Percentiles rank a stretch among this genome's conserved stretches.
Evolutionary conservation across 2,888 invertebrate genomes (phyloP).

Genomic region (Drosophila ustulata): DNA sequence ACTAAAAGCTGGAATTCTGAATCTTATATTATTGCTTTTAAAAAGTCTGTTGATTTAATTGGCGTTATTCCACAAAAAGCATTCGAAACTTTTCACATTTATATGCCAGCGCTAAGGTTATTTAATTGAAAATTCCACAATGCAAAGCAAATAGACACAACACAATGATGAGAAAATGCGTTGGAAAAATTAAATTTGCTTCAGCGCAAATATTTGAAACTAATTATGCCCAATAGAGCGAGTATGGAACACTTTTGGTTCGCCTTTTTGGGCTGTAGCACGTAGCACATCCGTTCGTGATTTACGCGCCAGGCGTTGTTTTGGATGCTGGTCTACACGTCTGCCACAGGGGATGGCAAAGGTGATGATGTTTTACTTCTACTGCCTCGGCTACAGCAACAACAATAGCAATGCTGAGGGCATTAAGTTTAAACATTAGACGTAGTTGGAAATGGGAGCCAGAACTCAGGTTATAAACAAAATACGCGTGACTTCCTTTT

Average conservation of each 20-base stretch:
- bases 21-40: not conserved
- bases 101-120: conserved; percentile 14
- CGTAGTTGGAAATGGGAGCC: conserved; percentile 40
- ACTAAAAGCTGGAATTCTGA: not conserved
- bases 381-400: conserved; percentile 22
- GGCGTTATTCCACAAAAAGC: not conserved
- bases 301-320: conserved; percentile 53
- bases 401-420: conserved; percentile 27
- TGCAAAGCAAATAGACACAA: conserved; percentile 24
- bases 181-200: conserved; percentile 69
- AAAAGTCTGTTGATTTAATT: conserved; percentile 9
- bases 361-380: conserved; percentile 22
- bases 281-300: conserved; percentile 71
- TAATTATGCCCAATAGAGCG: conserved; percentile 79
- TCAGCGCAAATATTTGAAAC: conserved; percentile 75
- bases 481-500: conserved; percentile 81
- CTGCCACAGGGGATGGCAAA: conserved; percentile 34
- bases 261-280: conserved; percentile 35
- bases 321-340: conserved; percentile 27
- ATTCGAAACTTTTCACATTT: conserved; percentile 25
- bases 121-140: conserved; percentile 63
- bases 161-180: conserved; percentile 56
- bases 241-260: conserved; percentile 40
- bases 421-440: conserved; percentile 71
- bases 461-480: conserved; percentile 73